Base-by-base conservation (phyloP, 2,113 vertebrate genomes). In the Harpagus bidentatus region DNA sequence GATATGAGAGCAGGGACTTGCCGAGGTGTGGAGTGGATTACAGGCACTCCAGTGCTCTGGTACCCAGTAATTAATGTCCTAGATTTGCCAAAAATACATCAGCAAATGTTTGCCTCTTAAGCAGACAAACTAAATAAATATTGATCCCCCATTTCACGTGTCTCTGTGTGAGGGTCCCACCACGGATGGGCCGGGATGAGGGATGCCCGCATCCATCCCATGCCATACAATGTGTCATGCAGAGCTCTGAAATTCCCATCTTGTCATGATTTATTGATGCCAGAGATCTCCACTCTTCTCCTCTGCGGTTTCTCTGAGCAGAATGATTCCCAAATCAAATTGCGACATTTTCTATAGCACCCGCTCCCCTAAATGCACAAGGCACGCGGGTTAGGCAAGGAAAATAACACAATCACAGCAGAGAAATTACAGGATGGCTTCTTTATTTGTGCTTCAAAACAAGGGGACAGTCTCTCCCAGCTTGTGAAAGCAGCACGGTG, bases 301-400 rank as follows among this genome's bases (percentile, higher is more conserved):
- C 88, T 88, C 86, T 15, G 55, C 11, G 0, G 55, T 22, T 86
- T 42, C 88, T 63, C 79, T 0, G 23, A 66, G 92, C 36, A 5
- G 61, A 91, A 94, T 31, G 70, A 85, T 85, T 95, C 95, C 90
- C 94, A 97, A 83, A 97, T 94, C 94, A 78, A 95, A 97, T 94
- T 86, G 92, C 18, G 0, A 83, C 78, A 16, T 84, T 93, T 94
- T 62, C 88, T 70, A 13, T 16, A n/a, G 85, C 79, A 29, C 74
- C 74, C 16, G 6, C 74, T 86, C 52, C 78, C 61, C 36, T 40
- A 58, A 88, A 80, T 50, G 10, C 67, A 77, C 63, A 20, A 83
- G 45, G 58, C n/a, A 3, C 2, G 0, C 1, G 2, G 34, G 61
- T 53, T 58, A 14, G 79, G 73, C 6, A 3, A 63, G 73, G 72